Percentiles rank a stretch among this genome's conserved stretches.
These are phyloP conservation scores for Gouania willdenowi DNA, from an alignment of 2,797 vertebrate genomes.

Conservation along the genomic window DNA sequence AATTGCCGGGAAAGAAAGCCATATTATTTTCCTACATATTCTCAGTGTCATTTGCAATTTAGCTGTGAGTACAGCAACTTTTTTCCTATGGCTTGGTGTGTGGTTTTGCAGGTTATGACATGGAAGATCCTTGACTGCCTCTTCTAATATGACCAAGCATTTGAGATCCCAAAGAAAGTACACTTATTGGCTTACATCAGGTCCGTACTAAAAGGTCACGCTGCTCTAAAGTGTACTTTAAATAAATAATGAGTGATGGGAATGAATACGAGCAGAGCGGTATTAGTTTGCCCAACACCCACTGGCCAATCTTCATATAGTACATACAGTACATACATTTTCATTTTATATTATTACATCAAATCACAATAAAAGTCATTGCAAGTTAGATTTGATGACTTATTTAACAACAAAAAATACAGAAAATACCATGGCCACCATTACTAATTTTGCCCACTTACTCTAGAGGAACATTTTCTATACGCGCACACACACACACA, in stretches of 20 bases:
- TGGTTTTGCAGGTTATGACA: slow-evolving; percentile 45
- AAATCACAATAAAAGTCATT: too few relatives aligned
- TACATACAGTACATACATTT: too few relatives aligned
- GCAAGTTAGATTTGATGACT: too few relatives aligned
- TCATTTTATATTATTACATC: too few relatives aligned
- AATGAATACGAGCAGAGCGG: slow-evolving; percentile 37
- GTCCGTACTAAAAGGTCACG: slow-evolving; percentile 46
- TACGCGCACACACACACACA: slow-evolving; percentile 6
- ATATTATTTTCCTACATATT: slow-evolving; percentile 70
- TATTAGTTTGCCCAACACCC: slow-evolving; percentile 23
- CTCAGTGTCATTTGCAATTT: slow-evolving; percentile 28
- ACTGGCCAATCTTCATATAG: too few relatives aligned
- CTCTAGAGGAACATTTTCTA: too few relatives aligned
- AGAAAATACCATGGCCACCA: too few relatives aligned
- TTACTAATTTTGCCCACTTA: too few relatives aligned
- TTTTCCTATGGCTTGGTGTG: slow-evolving; percentile 7
- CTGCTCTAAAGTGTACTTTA: slow-evolving; percentile 47
- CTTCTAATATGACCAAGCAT: slow-evolving; percentile 13
- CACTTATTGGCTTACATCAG: slow-evolving; percentile 23
- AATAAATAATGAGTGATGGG: slow-evolving; percentile 65
- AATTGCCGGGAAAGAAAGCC: slow-evolving; percentile 72
- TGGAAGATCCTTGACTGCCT: slow-evolving; percentile 14
- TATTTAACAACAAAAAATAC: too few relatives aligned
- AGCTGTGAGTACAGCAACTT: slow-evolving; percentile 6
- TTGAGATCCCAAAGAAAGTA: slow-evolving; percentile 5